A percentile compares a stretch with the other conserved stretches of the same genome.
Conservation (phyloP, 2,888 invertebrate genomes). For the Quadroppia sp. region DNA sequence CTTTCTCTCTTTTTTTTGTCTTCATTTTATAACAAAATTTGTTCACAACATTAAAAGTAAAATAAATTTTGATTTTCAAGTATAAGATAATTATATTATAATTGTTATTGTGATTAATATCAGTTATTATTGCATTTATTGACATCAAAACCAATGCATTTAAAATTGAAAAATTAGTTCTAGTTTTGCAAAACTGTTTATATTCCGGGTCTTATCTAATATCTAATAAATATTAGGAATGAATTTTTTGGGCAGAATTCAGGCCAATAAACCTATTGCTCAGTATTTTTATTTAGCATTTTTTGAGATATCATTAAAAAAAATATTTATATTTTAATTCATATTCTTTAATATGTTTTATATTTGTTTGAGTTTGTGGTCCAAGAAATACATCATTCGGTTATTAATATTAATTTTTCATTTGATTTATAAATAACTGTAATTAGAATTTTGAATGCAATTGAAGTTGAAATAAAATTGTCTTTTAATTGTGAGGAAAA, state of each 20-base stretch:
- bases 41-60: no score
- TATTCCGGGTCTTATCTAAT: background rate
- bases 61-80: no score
- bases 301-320: background rate
- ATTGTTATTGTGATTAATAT: slow-evolving; percentile 10
- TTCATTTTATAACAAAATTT: background rate
- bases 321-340: background rate
- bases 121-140: background rate
- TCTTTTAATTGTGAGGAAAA: background rate
- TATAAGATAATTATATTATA: no score
- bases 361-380: background rate
- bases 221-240: slow-evolving; percentile 19
- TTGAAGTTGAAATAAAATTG: background rate
- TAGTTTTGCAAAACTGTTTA: background rate
- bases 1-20: no score
- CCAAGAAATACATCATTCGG: background rate
- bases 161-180: slow-evolving; percentile 13
- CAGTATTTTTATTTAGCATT: background rate
- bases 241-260: slow-evolving; percentile 7
- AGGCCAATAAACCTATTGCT: slow-evolving; percentile 20
- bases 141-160: slow-evolving; percentile 3
- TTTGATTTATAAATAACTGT: slow-evolving; percentile 5
- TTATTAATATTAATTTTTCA: background rate
- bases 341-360: no score
- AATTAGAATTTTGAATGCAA: background rate